These are phyloP conservation scores for Philereme vetulata DNA, from an alignment of 2,888 invertebrate species.

Conservation along the genomic window DNA sequence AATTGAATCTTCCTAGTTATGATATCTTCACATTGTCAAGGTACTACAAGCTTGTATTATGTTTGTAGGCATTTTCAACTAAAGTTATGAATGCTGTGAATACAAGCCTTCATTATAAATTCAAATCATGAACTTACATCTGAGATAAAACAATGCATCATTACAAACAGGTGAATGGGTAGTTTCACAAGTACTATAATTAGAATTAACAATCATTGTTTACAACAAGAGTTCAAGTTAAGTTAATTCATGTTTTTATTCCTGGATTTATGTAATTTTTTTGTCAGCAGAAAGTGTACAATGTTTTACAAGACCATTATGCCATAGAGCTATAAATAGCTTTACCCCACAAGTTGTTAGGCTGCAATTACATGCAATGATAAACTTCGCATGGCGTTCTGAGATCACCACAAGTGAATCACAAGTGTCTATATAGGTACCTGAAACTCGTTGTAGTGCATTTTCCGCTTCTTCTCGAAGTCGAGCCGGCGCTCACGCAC, in stretches of 20 bases:
- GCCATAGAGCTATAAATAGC: constrained; percentile 7
- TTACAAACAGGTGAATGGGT: constrained; percentile 2
- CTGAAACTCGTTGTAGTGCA: constrained; percentile 98
- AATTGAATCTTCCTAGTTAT: background rate
- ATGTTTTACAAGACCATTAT: background rate
- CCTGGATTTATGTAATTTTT: too few relatives aligned
- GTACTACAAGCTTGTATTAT: background rate
- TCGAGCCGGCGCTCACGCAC: constrained; percentile 87
- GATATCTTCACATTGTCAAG: too few relatives aligned
- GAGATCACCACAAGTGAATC: constrained; percentile 35
- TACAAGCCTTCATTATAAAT: constrained; percentile 17
- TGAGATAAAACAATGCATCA: constrained; percentile 17
- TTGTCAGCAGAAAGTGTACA: background rate
- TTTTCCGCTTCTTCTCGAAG: constrained; percentile 97
- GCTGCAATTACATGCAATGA: constrained; percentile 11
- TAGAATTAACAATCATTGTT: background rate
- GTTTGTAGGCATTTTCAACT: background rate
- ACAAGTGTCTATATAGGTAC: constrained; percentile 41
- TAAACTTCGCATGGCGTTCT: constrained; percentile 26
- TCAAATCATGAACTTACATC: constrained; percentile 11
- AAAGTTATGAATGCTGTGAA: background rate
- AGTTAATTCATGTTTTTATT: too few relatives aligned
- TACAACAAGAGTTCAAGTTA: too few relatives aligned
- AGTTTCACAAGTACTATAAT: constrained; percentile 1
- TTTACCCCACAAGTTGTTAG: constrained; percentile 8